Conservation (phyloP, 1,140 invertebrate genomes). For the Riptortus pedestris region DNA sequence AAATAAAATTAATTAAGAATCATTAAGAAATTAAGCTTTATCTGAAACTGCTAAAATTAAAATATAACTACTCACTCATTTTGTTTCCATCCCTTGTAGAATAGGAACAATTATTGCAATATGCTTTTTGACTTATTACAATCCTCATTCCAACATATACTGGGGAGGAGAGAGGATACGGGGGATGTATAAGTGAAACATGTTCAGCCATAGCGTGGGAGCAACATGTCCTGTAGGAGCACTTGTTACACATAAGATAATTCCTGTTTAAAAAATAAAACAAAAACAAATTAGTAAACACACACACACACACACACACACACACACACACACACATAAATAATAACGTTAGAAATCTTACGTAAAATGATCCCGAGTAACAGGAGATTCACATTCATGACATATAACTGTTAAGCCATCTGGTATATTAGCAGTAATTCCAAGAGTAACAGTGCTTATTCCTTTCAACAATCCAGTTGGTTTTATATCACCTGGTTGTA, state of each 20-base stretch:
- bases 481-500: background rate
- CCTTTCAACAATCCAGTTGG: background rate
- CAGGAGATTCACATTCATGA: conserved; percentile 13
- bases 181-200: background rate
- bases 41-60: no score
- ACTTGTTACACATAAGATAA: conserved; percentile 10
- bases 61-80: conserved; percentile 16
- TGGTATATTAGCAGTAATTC: background rate
- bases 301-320: background rate
- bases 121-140: background rate
- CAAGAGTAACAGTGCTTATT: background rate
- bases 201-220: conserved; percentile 14
- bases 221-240: conserved; percentile 16
- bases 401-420: background rate
- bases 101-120: conserved; percentile 3
- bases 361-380: conserved; percentile 11
- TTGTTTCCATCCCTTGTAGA: conserved; percentile 4
- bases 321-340: background rate
- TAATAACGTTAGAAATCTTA: background rate
- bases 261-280: background rate
- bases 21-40: no score
- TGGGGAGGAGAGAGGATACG: background rate
- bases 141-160: background rate
- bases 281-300: no score
- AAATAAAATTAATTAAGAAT: no score